phyloP scores from a whole-genome alignment of 2,888 invertebrate species.

The Entomobrya multifasciata region DNA sequence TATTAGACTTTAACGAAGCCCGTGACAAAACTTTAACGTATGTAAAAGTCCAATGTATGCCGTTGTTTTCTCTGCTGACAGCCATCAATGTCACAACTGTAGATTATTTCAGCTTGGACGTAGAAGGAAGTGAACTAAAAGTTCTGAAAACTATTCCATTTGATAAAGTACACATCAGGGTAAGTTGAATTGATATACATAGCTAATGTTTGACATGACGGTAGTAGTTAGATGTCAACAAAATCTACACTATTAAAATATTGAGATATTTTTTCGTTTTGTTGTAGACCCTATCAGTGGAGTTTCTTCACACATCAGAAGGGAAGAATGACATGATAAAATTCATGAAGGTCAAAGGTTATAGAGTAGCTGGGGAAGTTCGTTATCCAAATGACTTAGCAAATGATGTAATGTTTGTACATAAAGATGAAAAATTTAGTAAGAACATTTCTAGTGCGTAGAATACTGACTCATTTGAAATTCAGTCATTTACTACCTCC shows the following conservation, averaged over 20 bases:
- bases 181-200: slow-evolving; percentile 44
- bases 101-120: slow-evolving; percentile 82
- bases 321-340: slow-evolving; percentile 76
- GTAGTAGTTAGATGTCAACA: neutral
- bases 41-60: slow-evolving; percentile 81
- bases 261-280: neutral
- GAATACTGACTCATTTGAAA: neutral
- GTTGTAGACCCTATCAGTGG: slow-evolving; percentile 79
- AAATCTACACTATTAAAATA: neutral
- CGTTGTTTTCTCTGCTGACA: slow-evolving; percentile 81
- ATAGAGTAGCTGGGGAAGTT: slow-evolving; percentile 77
- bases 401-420: slow-evolving; percentile 80
- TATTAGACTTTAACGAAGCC: slow-evolving; percentile 17
- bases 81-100: slow-evolving; percentile 81
- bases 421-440: slow-evolving; percentile 40
- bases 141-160: slow-evolving; percentile 81
- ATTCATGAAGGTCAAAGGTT: slow-evolving; percentile 79
- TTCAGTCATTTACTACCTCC: no score
- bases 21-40: neutral
- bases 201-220: no score
- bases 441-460: neutral
- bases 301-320: slow-evolving; percentile 79
- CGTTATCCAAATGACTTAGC: slow-evolving; percentile 76
- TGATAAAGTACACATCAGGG: slow-evolving; percentile 81
- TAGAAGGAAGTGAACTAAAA: slow-evolving; percentile 81